phyloP scores from a whole-genome alignment of 2,888 invertebrate species.

The Chesias legatella region DNA sequence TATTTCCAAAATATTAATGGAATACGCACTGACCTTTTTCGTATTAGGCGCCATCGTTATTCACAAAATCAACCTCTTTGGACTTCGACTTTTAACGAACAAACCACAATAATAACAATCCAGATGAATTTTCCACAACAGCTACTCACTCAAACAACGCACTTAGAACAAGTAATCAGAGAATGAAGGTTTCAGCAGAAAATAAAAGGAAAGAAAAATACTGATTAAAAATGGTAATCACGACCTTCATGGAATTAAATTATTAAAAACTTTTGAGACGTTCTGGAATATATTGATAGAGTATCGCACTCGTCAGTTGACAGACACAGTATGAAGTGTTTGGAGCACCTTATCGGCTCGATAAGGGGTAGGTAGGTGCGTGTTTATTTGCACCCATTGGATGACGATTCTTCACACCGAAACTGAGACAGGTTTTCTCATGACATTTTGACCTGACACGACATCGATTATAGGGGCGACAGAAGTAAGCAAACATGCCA shows the following conservation, averaged over 20 bases:
- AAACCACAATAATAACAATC: background rate
- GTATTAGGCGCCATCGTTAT: slow-evolving; percentile 11
- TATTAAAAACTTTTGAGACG: background rate
- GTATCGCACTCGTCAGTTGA: slow-evolving; percentile 44
- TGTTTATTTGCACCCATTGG: slow-evolving; percentile 49
- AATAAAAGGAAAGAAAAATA: too few relatives aligned
- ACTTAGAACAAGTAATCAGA: too few relatives aligned
- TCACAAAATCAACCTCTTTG: background rate
- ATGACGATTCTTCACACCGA: slow-evolving; percentile 30
- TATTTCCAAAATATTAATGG: too few relatives aligned
- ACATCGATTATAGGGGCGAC: too few relatives aligned
- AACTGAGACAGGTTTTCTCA: slow-evolving; percentile 31
- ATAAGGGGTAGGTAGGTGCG: slow-evolving; percentile 50
- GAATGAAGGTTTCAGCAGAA: too few relatives aligned
- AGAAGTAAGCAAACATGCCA: too few relatives aligned
- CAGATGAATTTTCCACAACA: background rate
- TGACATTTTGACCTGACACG: slow-evolving; percentile 22
- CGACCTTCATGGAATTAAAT: too few relatives aligned
- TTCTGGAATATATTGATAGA: slow-evolving; percentile 33
- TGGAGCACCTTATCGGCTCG: slow-evolving; percentile 66
- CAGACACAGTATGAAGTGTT: slow-evolving; percentile 56
- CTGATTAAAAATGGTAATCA: too few relatives aligned
- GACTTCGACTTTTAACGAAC: too few relatives aligned
- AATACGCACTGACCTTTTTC: slow-evolving; percentile 9
- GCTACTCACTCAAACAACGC: too few relatives aligned